phyloP scores from a whole-genome alignment of 1,140 invertebrate genomes.

The Solen grandis region DNA sequence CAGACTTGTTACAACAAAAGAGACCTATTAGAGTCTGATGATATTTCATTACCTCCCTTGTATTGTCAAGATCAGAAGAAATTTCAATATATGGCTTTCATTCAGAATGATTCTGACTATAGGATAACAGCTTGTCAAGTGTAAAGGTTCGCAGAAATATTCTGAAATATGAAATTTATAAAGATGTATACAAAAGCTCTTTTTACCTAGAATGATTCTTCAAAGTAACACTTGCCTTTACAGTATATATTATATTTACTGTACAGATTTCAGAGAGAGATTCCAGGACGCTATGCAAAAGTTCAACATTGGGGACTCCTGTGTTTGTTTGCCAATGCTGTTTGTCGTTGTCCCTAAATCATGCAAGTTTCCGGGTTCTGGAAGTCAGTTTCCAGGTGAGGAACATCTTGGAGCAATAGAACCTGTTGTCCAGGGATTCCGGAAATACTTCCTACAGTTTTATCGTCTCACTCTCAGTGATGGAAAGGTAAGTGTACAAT shows the following conservation, averaged over 20 bases:
- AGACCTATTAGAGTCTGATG: no score
- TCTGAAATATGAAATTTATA: no score
- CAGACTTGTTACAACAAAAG: no score
- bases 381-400: background rate
- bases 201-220: no score
- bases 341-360: constrained; percentile 23
- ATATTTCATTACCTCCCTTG: no score
- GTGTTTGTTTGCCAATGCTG: constrained; percentile 1
- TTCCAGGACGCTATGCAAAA: constrained; percentile 18
- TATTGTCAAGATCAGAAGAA: no score
- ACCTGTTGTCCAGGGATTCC: constrained; percentile 12
- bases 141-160: no score
- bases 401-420: constrained; percentile 17
- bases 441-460: constrained; percentile 29
- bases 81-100: no score
- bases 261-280: constrained; percentile 32
- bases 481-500: background rate
- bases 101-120: no score
- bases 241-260: background rate
- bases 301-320: background rate
- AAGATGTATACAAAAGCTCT: no score
- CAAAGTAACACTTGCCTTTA: no score
- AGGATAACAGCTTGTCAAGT: no score
- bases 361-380: constrained; percentile 3
- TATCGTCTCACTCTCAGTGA: constrained; percentile 6